Percentiles rank a stretch among this genome's conserved stretches.
Evolutionary conservation across 2,888 invertebrate species (phyloP).

Genomic region (Phlogophora meticulosa): DNA sequence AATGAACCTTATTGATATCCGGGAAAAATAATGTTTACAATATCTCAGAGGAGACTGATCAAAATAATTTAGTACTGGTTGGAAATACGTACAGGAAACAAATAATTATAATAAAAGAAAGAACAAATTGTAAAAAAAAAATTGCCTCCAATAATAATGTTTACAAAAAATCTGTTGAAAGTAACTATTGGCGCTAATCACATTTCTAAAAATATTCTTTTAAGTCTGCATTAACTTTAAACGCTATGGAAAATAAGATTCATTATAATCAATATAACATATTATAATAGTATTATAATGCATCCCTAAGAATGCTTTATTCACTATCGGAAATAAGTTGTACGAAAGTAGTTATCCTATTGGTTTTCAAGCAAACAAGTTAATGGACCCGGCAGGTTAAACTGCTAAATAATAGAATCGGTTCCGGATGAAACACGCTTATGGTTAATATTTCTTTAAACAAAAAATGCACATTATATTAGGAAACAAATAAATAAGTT

Average conservation of each 20-base stretch:
- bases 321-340: neutral
- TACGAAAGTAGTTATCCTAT: neutral
- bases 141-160: slow-evolving; percentile 14
- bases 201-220: neutral
- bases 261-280: no score
- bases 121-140: slow-evolving; percentile 4
- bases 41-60: slow-evolving; percentile 25
- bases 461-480: neutral
- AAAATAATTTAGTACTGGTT: slow-evolving; percentile 46
- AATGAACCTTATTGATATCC: slow-evolving; percentile 48
- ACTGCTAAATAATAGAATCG: neutral
- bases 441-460: neutral
- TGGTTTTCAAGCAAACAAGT: neutral
- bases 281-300: no score
- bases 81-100: slow-evolving; percentile 23
- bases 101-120: slow-evolving; percentile 24
- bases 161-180: neutral
- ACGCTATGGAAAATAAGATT: neutral
- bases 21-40: slow-evolving; percentile 31
- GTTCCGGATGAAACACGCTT: neutral
- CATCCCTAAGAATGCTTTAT: no score
- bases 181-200: neutral
- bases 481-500: slow-evolving; percentile 8
- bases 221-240: neutral
- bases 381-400: neutral